Evolutionary conservation across 2,797 vertebrate genomes (phyloP), one percentile per base, ranked within the genome.

Genomic region (Bradypus variegatus): DNA sequence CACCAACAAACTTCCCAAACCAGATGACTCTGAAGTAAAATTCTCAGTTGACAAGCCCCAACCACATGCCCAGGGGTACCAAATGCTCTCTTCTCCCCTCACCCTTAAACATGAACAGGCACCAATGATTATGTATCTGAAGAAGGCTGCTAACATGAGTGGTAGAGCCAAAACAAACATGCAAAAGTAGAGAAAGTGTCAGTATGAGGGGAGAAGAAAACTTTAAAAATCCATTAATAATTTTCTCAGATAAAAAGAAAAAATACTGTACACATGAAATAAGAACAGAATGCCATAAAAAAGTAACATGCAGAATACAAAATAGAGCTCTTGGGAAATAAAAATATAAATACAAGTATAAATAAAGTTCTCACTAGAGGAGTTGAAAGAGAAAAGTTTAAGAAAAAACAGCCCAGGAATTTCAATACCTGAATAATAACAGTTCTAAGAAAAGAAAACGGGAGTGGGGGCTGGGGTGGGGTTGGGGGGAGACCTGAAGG

Each of bases 221-320:
- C 27, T 60, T 69, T 6, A 58, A 86, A 86, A 55, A 41, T 14
- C n/a, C 33, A 77, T 4, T 53, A 38, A 38, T 50, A 58, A 75
- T 78, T 73, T 73, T 58, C 45, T 78, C 89, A 79, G 33, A 33
- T 48, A 72, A 69, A 33, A 55, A 82, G 73, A 23, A 78, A 12
- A 88, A 84, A 50, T 50, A 65, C 13, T 38, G 9, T 73, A 84
- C 75, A 58, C 60, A 69, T 23, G 48, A 86, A 81, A 86, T 18
- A 79, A 83, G 69, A 93, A 81, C n/a, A 93, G 65, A 67, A 81
- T 55, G 53, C 53, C 86, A 72, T 84, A 27, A 13, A 86, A 75
- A 89, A 62, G 45, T 29, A 75, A 86, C 33, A 70, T 45, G 53
- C 62, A 82, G 65, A 55, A 62, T 76, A 84, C 33, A 78, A 62